Evolutionary conservation across 2,888 invertebrate species (phyloP), one percentile per base, ranked within the genome.

Genomic region (Fabriciana adippe): DNA sequence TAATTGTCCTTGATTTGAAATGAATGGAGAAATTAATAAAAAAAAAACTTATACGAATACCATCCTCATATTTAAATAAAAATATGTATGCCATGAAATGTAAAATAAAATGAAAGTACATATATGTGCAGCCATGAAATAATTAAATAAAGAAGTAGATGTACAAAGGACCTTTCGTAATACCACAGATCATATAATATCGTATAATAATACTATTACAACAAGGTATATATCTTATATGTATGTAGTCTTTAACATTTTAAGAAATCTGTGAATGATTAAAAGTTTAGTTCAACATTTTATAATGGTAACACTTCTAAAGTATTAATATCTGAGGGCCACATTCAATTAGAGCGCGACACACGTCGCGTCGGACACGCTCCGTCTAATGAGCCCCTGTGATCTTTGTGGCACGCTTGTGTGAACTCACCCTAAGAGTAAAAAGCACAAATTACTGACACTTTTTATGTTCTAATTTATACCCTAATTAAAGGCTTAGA

Each of bases 341-440:
- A 21, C 35, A 83, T 85, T 83, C 88, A 90, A 89, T 90, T 90
- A 88, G 87, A 75, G 78, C 78, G 79, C 76, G 77, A 66, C 76
- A 73, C 75, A 75, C 75, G 88, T 82, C 88, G 87, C 85, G 89
- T 75, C 72, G 65, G 71, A 71, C 90, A 88, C 89, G 87, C 83
- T 88, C 70, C 83, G 70, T 69, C 71, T 88, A 88, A 89, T 83
- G 81, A 86, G 82, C 70, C 78, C 74, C 80, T 82, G 81, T 80
- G 84, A 83, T 83, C 80, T 78, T 59, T 73, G 48, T 51, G 54
- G 45, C 55, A 15, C 55, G 45, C 73, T 76, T 79, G 81, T 80
- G 76, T 72, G 72, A 72, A 69, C 57, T 50, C 60, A 61, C 62
- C 59, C 59, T 59, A 41, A 66, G 62, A 54, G 45, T 66, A 69